Conservation (phyloP, 1,140 invertebrate species). For the Zaprionus lachaisei region DNA sequence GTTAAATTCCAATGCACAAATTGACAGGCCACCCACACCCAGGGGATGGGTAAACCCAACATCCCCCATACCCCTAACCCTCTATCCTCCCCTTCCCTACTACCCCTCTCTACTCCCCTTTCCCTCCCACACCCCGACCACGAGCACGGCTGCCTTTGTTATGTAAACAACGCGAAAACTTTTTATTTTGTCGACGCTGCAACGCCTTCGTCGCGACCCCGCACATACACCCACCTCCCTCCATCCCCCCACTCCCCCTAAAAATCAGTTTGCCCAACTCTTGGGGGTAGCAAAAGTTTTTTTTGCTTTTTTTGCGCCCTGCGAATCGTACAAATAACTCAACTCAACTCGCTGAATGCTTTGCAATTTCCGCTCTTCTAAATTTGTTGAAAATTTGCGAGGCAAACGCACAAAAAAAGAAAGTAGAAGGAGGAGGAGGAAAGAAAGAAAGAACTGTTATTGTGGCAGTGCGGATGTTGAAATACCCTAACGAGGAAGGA, state of each 20-base stretch:
- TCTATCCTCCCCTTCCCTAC: background rate
- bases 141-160: constrained; percentile 61
- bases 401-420: constrained; percentile 43
- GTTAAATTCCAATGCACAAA: constrained; percentile 81
- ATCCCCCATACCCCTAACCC: background rate
- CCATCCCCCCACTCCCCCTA: constrained; percentile 11
- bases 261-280: constrained; percentile 52
- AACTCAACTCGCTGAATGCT: constrained; percentile 80
- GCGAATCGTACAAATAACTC: constrained; percentile 68
- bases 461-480: background rate
- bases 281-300: constrained; percentile 62
- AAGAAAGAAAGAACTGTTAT: constrained; percentile 18
- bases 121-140: background rate
- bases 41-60: background rate
- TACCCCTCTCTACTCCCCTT: background rate
- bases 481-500: constrained; percentile 8
- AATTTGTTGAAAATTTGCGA: constrained; percentile 78
- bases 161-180: constrained; percentile 78
- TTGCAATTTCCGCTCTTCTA: constrained; percentile 83
- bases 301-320: constrained; percentile 36
- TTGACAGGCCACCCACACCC: constrained; percentile 67
- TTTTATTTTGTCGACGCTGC: constrained; percentile 76
- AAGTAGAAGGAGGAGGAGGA: constrained; percentile 2
- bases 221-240: background rate
- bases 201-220: constrained; percentile 43